phyloP scores from a whole-genome alignment of 1,140 invertebrate genomes.

The Agraylea sexmaculata region DNA sequence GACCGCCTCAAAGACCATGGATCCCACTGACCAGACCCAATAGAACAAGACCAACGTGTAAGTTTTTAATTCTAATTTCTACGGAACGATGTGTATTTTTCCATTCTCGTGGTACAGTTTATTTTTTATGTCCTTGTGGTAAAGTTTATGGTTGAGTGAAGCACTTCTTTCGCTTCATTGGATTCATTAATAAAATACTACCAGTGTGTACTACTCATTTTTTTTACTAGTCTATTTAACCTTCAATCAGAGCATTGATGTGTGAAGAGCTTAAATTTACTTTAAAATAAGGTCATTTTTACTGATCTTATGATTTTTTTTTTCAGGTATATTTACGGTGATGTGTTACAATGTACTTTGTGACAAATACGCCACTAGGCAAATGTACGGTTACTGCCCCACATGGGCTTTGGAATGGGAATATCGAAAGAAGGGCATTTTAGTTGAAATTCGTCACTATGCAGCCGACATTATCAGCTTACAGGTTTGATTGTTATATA shows the following conservation, averaged over 20 bases:
- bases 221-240: too few species aligned
- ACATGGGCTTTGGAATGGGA: conserved; percentile 97
- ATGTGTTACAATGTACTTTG: conserved; percentile 99
- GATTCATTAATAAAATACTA: background rate
- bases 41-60: conserved; percentile 74
- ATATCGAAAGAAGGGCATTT: conserved; percentile 94
- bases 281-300: too few species aligned
- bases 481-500: conserved; percentile 25
- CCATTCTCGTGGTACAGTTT: background rate
- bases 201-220: conserved; percentile 10
- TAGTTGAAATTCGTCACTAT: conserved; percentile 92
- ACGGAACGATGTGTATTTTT: background rate
- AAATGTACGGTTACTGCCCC: conserved; percentile 96
- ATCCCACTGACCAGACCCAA: conserved; percentile 79
- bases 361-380: conserved; percentile 95
- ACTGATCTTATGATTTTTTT: conserved; percentile 16
- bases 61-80: conserved; percentile 36
- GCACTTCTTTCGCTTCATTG: too few species aligned
- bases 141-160: too few species aligned
- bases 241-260: too few species aligned
- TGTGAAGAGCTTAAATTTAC: too few species aligned
- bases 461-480: conserved; percentile 97
- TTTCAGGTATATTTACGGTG: conserved; percentile 88
- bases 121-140: background rate
- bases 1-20: conserved; percentile 87